Percentiles rank a stretch among this genome's conserved stretches.
These are phyloP conservation scores for Pristionchus maxplancki DNA, from an alignment of 2,888 invertebrate species.

Conservation along the genomic window DNA sequence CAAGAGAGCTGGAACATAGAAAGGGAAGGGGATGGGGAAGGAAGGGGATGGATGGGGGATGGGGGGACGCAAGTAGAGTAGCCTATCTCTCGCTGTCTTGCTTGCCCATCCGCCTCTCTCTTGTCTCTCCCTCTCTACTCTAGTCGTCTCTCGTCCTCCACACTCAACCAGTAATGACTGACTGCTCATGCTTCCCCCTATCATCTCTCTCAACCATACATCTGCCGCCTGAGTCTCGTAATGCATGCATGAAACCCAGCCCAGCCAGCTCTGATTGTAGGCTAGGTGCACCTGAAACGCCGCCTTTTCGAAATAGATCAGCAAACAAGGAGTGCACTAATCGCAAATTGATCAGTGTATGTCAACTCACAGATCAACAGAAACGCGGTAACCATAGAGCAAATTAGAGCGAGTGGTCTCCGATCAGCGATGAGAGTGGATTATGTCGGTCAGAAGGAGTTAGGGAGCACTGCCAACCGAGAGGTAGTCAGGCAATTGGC, in stretches of 20 bases:
- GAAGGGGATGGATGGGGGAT: slow-evolving; percentile 34
- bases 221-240: not conserved
- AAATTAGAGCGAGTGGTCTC: too few species aligned
- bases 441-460: not conserved
- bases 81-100: slow-evolving; percentile 4
- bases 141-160: slow-evolving; percentile 94
- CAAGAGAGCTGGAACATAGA: not conserved
- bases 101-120: not conserved
- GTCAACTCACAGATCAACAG: too few species aligned
- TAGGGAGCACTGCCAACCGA: not conserved
- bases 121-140: slow-evolving; percentile 93
- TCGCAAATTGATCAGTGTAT: not conserved
- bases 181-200: slow-evolving; percentile 55
- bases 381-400: not conserved
- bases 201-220: slow-evolving; percentile 28
- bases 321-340: not conserved
- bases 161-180: slow-evolving; percentile 89
- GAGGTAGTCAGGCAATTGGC: not conserved
- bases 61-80: slow-evolving; percentile 48
- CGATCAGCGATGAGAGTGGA: not conserved
- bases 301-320: too few species aligned
- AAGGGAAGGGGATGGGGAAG: not conserved
- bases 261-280: too few species aligned
- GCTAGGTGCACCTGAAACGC: too few species aligned
- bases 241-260: too few species aligned